phyloP scores from a whole-genome alignment of 2,113 vertebrate genomes.

The Hydrochoerus hydrochaeris region DNA sequence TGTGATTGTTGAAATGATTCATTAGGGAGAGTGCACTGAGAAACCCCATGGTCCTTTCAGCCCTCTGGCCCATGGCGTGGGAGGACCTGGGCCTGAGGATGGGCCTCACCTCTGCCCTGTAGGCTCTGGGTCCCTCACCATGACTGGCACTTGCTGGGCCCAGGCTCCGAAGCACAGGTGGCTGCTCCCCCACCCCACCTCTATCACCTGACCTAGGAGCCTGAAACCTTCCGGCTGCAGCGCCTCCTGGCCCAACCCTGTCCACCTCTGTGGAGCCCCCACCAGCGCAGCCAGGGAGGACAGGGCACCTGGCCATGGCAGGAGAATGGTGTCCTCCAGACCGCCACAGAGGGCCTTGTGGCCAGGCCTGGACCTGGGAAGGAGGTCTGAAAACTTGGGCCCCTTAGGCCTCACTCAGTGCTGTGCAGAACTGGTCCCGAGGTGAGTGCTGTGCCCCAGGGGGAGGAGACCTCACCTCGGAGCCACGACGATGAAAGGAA shows the following conservation, averaged over 20 bases:
- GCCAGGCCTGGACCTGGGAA: not conserved
- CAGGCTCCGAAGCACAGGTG: not conserved
- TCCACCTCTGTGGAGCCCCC: rapidly evolving
- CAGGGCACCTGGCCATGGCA: too few relatives aligned
- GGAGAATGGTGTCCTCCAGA: not conserved
- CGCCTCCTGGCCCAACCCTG: not conserved
- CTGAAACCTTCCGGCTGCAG: too few relatives aligned
- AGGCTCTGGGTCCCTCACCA: not conserved
- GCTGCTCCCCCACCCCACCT: too few relatives aligned
- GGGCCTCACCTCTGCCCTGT: too few relatives aligned
- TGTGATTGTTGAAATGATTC: not conserved
- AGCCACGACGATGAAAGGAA: not conserved
- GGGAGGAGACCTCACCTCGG: not conserved
- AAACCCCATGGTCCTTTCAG: not conserved
- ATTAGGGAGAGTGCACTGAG: not conserved
- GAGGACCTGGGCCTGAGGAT: too few relatives aligned
- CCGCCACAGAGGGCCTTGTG: not conserved
- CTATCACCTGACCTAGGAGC: too few relatives aligned
- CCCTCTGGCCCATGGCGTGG: not conserved
- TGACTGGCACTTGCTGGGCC: not conserved
- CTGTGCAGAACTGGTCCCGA: not conserved
- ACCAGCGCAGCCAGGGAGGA: not conserved
- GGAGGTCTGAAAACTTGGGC: not conserved
- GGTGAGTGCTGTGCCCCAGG: not conserved
- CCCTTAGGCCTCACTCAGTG: not conserved